Evolutionary conservation across 1,140 invertebrate species (phyloP).

Genomic region (Oryctes rhinoceros): DNA sequence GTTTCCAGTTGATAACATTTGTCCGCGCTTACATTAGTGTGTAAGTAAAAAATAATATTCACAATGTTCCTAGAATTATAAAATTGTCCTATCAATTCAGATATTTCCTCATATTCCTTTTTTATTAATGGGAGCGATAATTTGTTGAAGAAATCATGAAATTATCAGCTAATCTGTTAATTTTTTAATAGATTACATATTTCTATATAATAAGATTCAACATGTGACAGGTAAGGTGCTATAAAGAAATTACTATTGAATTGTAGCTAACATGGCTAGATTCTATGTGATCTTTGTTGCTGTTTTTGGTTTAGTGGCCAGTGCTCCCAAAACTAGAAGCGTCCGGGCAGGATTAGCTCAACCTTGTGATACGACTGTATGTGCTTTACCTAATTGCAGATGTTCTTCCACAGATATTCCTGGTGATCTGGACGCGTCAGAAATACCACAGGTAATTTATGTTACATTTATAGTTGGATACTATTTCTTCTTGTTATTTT

Average conservation of each 20-base stretch:
- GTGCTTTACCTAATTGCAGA: conserved; percentile 63
- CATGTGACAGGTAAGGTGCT: background rate
- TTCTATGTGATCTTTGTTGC: background rate
- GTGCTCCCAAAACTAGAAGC: conserved; percentile 11
- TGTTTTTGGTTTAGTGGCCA: background rate
- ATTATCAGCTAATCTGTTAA: background rate
- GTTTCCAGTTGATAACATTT: too few species aligned
- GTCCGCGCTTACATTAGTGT: too few species aligned
- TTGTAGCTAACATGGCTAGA: background rate
- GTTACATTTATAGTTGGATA: too few species aligned
- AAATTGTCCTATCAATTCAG: too few species aligned
- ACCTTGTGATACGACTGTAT: conserved; percentile 51
- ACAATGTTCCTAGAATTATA: too few species aligned
- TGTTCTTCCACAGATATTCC: conserved; percentile 63
- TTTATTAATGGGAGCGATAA: too few species aligned
- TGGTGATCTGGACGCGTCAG: conserved; percentile 56
- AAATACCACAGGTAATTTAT: conserved; percentile 62
- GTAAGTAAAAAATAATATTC: too few species aligned
- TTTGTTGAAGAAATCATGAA: background rate
- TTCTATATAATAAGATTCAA: background rate
- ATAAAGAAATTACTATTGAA: background rate
- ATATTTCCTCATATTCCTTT: too few species aligned
- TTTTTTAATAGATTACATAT: background rate
- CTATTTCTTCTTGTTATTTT: too few species aligned
- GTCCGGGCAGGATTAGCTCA: background rate